Evolutionary conservation across 2,888 invertebrate species (phyloP), one percentile per base, ranked within the genome.

Genomic region (Caenorhabditis parvicauda): DNA sequence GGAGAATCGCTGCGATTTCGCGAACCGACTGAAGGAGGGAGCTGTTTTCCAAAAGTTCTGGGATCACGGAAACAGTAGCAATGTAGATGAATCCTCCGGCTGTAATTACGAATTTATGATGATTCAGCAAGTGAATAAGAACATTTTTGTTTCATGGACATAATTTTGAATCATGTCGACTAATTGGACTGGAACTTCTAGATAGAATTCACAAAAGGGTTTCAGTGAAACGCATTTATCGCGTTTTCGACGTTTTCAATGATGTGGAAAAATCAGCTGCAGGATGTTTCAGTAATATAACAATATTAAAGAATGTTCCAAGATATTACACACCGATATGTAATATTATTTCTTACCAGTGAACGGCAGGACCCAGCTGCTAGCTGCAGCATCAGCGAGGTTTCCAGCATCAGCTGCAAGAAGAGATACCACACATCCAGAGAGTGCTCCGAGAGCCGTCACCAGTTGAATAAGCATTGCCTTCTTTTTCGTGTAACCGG

Each of bases 11-110:
- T 27, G 72, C 37, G 25, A 77, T 62, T 47, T 81, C 79, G 50
- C 72, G 71, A 46, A 78, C 52, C 2, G 74, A 69, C 58, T 79
- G 77, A 65, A 73, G 64, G 39, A 73, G 55, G 0, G 76, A 73
- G 38, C 72, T 70, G 42, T 93, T 92, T 81, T 91, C 90, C 68
- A 99, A 85, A 44, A 99, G 86, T 84, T 98, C 96, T 7, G 98
- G 98, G 81, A 99, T 90, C 22, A 99, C 93, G 64, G 95, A 95
- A 0, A 99, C 98, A 19, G 96, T 92, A 21, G 98, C 98, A 76
- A 99, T 96, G 83, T 99, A 99, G 82, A 99, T 98, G 82, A 99
- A 99, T n/a, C 98, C 85, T 12, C 81, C 81, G 37, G 77, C 77
- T 45, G 42, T 28, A 57, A n/a, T 22, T 17, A 44, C 9, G 35